A percentile compares a stretch with the other conserved stretches of the same genome.
phyloP scores from a whole-genome alignment of 2,888 invertebrate species.

The Keiferia lycopersicella region DNA sequence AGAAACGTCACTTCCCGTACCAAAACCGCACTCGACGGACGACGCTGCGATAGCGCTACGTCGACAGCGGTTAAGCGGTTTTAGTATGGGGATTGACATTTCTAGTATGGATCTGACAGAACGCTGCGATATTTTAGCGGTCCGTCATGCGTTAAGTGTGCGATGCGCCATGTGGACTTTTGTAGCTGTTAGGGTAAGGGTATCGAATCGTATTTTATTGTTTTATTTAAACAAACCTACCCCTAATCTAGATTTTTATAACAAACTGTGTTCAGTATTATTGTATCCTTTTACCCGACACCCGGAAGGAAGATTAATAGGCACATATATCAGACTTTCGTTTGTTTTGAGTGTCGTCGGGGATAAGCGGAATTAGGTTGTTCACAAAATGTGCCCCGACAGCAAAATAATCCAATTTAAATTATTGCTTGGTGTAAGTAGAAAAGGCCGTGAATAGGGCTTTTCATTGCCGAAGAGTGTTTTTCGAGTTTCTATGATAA shows the following conservation, averaged over 20 bases:
- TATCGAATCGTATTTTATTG: too few relatives aligned
- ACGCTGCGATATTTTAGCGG: too few relatives aligned
- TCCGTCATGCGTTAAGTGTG: too few relatives aligned
- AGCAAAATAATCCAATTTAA: slow-evolving; percentile 68
- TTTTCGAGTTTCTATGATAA: slow-evolving; percentile 29
- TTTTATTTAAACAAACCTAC: neutral
- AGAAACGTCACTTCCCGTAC: too few relatives aligned
- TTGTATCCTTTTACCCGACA: slow-evolving; percentile 15
- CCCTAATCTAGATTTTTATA: slow-evolving; percentile 22
- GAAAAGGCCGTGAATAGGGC: slow-evolving; percentile 24
- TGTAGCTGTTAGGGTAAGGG: too few relatives aligned
- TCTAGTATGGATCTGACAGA: too few relatives aligned
- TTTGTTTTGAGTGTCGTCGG: slow-evolving; percentile 72
- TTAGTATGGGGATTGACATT: too few relatives aligned
- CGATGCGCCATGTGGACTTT: too few relatives aligned
- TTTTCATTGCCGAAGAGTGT: slow-evolving; percentile 31
- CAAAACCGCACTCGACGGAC: too few relatives aligned
- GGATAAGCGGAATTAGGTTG: slow-evolving; percentile 70
- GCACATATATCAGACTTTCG: slow-evolving; percentile 74
- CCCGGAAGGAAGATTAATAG: slow-evolving; percentile 60
- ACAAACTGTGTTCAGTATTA: slow-evolving; percentile 7
- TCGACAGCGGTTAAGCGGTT: too few relatives aligned
- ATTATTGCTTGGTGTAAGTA: slow-evolving; percentile 46
- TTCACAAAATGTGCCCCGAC: slow-evolving; percentile 60
- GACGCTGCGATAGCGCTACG: too few relatives aligned